Evolutionary conservation across 1,140 invertebrate species (phyloP), one percentile per base, ranked within the genome.

Genomic region (Drepana arcuata): DNA sequence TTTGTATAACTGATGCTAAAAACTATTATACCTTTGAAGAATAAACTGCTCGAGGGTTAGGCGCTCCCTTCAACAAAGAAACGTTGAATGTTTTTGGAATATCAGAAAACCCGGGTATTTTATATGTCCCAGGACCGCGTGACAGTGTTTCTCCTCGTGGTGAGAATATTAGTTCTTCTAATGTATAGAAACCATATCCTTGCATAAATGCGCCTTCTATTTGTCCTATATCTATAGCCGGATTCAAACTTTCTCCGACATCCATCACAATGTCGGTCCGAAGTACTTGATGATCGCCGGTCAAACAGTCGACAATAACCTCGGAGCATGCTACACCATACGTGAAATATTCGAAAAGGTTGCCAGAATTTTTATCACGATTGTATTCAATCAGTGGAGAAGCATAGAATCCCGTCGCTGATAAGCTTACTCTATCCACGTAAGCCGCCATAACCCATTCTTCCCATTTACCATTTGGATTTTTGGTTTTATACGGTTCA

Each of bases 201-300:
- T 90, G 89, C 37, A 87, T 80, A 67, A 90, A 91, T 0, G 85
- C 89, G 10, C 90, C 90, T 77, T 91, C 90, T 11, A 91, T 88
- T 71, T 91, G 90, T 7, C 90, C 90, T 48, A 91, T 88, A 57
- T 91, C 90, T 44, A 91, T 88, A 1, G 89, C 88, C 11, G 89
- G 89, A 59, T 91, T 91, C 23, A 91, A 58, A 57, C 88, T 89
- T 45, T 87, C 84, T 5, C 90, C 90, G 24, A 90, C 64, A 63
- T 91, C 90, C 89, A 91, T 90, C 1, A 91, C 88, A 40, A 91
- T 91, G 49, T 91, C 89, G 9, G 88, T 88, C 49, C 85, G 73
- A 7, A 90, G 48, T 2, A 90, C 84, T 77, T 89, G 69, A 56
- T 88, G 86, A 44, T 88, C 85, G 2, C 87, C 87, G 10, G 86